These are phyloP conservation scores for Phylloscopus collybita DNA, from an alignment of 2,797 vertebrate genomes.

Conservation along the genomic window DNA sequence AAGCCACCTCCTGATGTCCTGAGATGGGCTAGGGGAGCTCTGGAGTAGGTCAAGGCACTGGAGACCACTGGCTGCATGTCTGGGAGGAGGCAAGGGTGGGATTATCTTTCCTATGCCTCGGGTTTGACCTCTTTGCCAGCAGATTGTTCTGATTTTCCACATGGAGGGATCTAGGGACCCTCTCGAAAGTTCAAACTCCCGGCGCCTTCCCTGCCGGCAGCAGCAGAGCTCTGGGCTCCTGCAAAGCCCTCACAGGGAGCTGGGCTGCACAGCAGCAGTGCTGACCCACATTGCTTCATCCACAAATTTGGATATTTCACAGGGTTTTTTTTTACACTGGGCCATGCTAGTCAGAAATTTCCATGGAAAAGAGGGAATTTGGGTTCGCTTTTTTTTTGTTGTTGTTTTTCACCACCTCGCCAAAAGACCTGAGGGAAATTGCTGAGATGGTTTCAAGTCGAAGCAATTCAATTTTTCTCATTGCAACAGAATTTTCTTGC, in stretches of 20 bases:
- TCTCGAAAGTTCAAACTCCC: slow-evolving; percentile 53
- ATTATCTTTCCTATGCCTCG: slow-evolving; percentile 64
- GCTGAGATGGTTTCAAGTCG: slow-evolving; percentile 12
- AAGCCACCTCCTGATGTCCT: not conserved
- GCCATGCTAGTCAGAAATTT: not conserved
- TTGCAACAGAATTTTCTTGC: slow-evolving; percentile 33
- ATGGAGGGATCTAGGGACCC: slow-evolving; percentile 52
- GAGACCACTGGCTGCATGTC: not conserved
- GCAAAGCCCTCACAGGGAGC: not conserved
- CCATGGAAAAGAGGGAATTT: not conserved
- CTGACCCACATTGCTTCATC: not conserved
- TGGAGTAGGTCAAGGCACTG: not conserved
- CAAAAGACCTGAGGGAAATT: slow-evolving; percentile 30
- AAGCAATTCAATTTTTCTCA: slow-evolving; percentile 3
- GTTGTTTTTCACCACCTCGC: not conserved
- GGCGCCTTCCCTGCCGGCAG: not conserved
- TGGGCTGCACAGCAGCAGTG: not conserved
- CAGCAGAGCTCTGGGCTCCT: not conserved
- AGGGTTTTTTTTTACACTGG: not conserved
- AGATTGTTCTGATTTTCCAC: slow-evolving; percentile 74
- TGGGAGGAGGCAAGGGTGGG: slow-evolving; percentile 36
- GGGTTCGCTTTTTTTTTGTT: not conserved
- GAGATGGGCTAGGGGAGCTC: not conserved
- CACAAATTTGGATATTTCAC: not conserved
- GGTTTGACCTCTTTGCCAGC: slow-evolving; percentile 68